Evolutionary conservation across 2,797 vertebrate genomes (phyloP).

Genomic region (Myotis daubentonii): DNA sequence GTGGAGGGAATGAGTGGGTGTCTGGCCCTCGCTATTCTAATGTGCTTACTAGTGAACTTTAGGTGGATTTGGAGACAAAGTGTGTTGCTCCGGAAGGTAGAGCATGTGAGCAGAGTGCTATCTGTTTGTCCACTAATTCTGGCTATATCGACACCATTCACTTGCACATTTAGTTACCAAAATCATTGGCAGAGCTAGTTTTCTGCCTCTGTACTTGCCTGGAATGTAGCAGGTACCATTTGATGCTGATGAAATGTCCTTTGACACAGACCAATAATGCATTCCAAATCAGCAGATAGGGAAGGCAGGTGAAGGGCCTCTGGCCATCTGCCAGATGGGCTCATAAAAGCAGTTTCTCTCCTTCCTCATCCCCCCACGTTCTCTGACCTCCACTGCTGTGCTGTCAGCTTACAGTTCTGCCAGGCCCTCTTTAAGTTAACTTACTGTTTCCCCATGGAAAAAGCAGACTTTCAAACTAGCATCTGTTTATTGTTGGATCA

Average conservation of each 20-base stretch:
- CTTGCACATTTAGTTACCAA: neutral
- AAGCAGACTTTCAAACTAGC: neutral
- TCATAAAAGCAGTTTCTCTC: neutral
- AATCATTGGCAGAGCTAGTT: neutral
- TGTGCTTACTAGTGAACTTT: accelerated
- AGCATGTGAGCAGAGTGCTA: accelerated
- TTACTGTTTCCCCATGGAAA: neutral
- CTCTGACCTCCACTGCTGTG: accelerated
- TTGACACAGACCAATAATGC: neutral
- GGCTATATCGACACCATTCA: accelerated
- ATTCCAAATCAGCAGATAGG: neutral
- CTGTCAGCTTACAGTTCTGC: too few relatives aligned
- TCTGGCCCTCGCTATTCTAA: neutral
- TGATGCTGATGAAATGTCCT: neutral
- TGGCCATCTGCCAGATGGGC: neutral
- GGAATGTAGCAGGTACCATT: neutral
- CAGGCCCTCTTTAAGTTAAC: neutral
- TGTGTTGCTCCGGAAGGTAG: accelerated
- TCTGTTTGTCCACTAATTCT: neutral
- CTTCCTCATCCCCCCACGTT: neutral
- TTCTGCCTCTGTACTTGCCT: neutral
- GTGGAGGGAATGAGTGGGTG: neutral
- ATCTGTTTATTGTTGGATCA: neutral
- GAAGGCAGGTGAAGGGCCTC: accelerated
- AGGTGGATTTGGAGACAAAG: neutral